Percentiles rank a stretch among this genome's conserved stretches.
Conservation (phyloP, 2,888 invertebrate species). For the Galerucella pusilla region DNA sequence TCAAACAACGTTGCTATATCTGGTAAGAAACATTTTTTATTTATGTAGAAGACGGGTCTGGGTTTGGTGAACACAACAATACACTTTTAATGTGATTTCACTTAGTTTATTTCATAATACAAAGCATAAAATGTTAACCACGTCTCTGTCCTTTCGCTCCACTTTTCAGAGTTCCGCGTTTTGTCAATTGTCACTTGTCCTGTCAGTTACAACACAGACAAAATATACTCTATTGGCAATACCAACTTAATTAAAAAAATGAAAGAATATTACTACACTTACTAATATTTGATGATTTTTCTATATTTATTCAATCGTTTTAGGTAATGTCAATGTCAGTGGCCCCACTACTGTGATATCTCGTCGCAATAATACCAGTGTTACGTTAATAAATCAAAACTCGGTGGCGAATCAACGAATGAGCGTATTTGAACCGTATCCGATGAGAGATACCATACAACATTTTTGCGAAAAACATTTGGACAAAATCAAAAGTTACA, state of each 20-base stretch:
- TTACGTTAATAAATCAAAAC: conserved; percentile 73
- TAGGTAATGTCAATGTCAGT: conserved; percentile 67
- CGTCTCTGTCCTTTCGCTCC: too few relatives aligned
- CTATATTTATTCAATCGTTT: conserved; percentile 19
- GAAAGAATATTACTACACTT: too few relatives aligned
- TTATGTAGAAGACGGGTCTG: background rate
- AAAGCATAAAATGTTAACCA: too few relatives aligned
- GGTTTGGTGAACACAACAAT: too few relatives aligned
- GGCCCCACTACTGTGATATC: conserved; percentile 74
- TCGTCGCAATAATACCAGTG: conserved; percentile 77
- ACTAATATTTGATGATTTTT: background rate
- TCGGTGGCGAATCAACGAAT: conserved; percentile 69
- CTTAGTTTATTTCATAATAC: too few relatives aligned
- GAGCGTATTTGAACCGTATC: conserved; percentile 89
- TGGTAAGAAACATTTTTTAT: conserved; percentile 47
- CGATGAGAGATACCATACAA: conserved; percentile 92
- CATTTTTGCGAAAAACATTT: conserved; percentile 97
- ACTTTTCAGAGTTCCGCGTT: too few relatives aligned
- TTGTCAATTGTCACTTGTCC: too few relatives aligned
- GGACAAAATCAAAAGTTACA: conserved; percentile 90
- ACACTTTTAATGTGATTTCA: too few relatives aligned
- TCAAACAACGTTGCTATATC: conserved; percentile 40
- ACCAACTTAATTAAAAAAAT: too few relatives aligned
- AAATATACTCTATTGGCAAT: too few relatives aligned
- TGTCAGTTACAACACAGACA: too few relatives aligned